Evolutionary conservation across 1,140 invertebrate species (phyloP).

Genomic region (Platyscapa corneri): DNA sequence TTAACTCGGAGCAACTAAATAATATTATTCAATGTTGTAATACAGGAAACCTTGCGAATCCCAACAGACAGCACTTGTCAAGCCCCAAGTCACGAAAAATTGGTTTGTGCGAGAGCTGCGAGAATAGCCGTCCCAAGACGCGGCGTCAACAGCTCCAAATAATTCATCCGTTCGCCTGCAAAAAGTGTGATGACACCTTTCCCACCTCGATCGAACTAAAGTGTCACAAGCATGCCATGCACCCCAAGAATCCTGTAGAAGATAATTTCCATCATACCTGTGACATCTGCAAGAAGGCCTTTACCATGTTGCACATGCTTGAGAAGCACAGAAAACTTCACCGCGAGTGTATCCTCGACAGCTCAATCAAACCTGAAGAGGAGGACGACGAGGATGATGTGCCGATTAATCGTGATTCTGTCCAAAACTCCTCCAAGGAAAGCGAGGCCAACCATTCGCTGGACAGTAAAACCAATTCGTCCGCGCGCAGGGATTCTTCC

Average conservation of each 20-base stretch:
- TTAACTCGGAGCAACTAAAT: neutral
- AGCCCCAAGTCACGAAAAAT: neutral
- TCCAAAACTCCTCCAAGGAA: neutral
- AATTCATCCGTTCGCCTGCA: slow-evolving; percentile 7
- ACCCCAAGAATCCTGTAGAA: neutral
- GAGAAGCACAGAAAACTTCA: slow-evolving; percentile 42
- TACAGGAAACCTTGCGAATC: neutral
- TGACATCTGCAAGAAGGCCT: slow-evolving; percentile 35
- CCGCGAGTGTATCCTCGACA: neutral
- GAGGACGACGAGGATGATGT: neutral
- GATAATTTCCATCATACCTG: neutral
- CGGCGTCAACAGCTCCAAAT: neutral
- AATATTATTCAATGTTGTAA: neutral
- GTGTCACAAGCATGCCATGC: slow-evolving; percentile 24
- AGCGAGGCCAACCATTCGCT: neutral
- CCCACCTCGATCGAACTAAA: slow-evolving; percentile 23
- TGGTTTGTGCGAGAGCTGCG: slow-evolving; percentile 24
- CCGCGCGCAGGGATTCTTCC: slow-evolving; percentile 34
- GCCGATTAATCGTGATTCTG: neutral
- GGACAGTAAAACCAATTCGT: slow-evolving; percentile 4
- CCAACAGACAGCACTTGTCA: neutral
- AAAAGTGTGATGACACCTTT: slow-evolving; percentile 17
- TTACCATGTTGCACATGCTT: slow-evolving; percentile 29
- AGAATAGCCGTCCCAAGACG: slow-evolving; percentile 9
- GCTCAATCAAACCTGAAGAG: neutral